Conservation (phyloP, 2,797 vertebrate species). For the Phoebastria nigripes region DNA sequence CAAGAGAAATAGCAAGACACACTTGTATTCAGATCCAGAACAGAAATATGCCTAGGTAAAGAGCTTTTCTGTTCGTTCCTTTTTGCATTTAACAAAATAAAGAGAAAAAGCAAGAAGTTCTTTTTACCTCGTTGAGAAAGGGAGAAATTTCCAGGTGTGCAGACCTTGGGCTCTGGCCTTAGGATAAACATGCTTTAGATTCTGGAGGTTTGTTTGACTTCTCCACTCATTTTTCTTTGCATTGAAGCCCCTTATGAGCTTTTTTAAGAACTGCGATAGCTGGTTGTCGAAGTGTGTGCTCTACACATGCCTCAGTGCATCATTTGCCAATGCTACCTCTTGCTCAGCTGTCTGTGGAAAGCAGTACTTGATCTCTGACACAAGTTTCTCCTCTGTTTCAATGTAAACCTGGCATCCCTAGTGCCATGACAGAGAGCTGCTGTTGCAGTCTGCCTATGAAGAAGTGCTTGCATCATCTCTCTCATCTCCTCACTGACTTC, state of each 20-base stretch:
- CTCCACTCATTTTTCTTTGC: neutral
- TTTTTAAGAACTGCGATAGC: neutral
- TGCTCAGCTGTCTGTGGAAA: neutral
- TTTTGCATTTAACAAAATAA: neutral
- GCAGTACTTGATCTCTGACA: neutral
- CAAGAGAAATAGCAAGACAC: neutral
- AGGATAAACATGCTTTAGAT: neutral
- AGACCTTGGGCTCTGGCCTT: neutral
- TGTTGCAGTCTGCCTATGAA: neutral
- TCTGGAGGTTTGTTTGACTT: neutral
- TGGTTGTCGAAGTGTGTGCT: neutral
- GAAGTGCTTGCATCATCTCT: neutral
- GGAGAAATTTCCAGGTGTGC: neutral
- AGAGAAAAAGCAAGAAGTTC: neutral
- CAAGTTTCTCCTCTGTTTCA: neutral
- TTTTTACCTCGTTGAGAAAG: neutral
- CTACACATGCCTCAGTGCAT: neutral
- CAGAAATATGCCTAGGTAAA: neutral
- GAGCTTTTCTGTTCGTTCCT: neutral
- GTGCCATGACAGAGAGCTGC: neutral
- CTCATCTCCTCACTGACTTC: neutral
- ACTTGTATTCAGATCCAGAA: neutral
- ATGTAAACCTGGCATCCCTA: neutral
- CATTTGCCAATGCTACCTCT: neutral
- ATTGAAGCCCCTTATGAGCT: neutral